A percentile compares a stretch with the other conserved stretches of the same genome.
Conservation (phyloP, 2,888 invertebrate genomes). For the Gastracanthus pulcherrimus region DNA sequence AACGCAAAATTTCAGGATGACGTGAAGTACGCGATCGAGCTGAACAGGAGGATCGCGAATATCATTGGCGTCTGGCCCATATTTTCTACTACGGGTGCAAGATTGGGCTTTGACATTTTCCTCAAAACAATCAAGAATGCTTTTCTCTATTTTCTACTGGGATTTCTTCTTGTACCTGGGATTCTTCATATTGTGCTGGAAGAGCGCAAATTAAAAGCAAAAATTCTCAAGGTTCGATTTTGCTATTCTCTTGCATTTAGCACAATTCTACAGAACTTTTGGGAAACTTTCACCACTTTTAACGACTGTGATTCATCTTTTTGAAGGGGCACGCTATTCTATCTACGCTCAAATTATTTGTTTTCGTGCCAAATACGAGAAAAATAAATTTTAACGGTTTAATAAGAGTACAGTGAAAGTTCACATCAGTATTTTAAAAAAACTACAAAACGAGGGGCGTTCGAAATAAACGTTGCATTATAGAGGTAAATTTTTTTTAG, state of each 20-base stretch:
- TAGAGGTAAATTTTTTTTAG: no score
- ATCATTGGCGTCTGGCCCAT: constrained; percentile 56
- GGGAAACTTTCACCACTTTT: no score
- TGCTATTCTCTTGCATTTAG: neutral
- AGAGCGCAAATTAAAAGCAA: constrained; percentile 21
- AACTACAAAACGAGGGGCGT: no score
- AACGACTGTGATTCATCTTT: no score
- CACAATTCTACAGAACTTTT: no score
- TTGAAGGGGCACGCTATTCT: no score
- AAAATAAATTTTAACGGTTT: no score
- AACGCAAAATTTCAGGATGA: constrained; percentile 18
- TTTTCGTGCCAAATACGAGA: no score
- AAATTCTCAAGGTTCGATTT: constrained; percentile 31
- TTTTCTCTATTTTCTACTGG: constrained; percentile 11
- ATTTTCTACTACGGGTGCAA: neutral
- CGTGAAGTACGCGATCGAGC: constrained; percentile 44
- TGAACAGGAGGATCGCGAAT: constrained; percentile 50
- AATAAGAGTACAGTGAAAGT: no score
- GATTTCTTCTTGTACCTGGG: constrained; percentile 35
- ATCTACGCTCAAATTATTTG: no score
- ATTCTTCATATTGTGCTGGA: constrained; percentile 34
- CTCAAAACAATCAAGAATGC: neutral
- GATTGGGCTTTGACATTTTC: neutral
- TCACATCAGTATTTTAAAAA: no score
- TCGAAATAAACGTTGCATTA: no score